Conservation (phyloP, 1,140 invertebrate species). For the Carcinoscorpius rotundicauda region DNA sequence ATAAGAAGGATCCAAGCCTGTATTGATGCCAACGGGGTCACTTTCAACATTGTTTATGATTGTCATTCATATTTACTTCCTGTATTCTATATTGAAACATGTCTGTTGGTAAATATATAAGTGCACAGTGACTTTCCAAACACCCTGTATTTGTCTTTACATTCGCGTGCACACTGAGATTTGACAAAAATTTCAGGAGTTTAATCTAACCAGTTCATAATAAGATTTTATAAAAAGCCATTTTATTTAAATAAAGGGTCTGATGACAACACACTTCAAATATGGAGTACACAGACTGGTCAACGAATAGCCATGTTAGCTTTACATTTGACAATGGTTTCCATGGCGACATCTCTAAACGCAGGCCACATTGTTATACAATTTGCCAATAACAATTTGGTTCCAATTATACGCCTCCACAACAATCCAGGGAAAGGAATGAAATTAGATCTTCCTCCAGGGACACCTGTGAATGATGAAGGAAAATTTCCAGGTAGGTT, state of each 20-base stretch:
- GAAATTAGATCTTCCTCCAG: constrained; percentile 19
- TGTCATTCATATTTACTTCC: no score
- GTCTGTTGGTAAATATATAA: no score
- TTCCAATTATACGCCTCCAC: constrained; percentile 24
- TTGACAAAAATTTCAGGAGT: constrained; percentile 24
- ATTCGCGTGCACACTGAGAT: constrained; percentile 23
- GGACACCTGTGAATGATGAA: neutral
- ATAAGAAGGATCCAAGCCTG: no score
- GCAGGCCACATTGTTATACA: constrained; percentile 23
- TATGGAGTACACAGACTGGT: constrained; percentile 42
- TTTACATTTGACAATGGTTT: constrained; percentile 21
- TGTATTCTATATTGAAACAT: no score
- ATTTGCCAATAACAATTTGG: constrained; percentile 20
- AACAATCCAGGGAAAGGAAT: constrained; percentile 26
- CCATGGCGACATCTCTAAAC: constrained; percentile 20
- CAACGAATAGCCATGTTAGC: constrained; percentile 23
- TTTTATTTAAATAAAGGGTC: constrained; percentile 34
- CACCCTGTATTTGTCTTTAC: neutral
- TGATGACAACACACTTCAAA: constrained; percentile 62
- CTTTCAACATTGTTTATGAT: no score
- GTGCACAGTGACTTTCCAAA: no score
- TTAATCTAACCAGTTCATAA: no score
- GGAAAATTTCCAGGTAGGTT: no score
- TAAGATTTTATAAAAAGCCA: no score
- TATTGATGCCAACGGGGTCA: no score